These are phyloP conservation scores for Hydrolagus colliei DNA, from an alignment of 2,797 vertebrate genomes.

Conservation along the genomic window DNA sequence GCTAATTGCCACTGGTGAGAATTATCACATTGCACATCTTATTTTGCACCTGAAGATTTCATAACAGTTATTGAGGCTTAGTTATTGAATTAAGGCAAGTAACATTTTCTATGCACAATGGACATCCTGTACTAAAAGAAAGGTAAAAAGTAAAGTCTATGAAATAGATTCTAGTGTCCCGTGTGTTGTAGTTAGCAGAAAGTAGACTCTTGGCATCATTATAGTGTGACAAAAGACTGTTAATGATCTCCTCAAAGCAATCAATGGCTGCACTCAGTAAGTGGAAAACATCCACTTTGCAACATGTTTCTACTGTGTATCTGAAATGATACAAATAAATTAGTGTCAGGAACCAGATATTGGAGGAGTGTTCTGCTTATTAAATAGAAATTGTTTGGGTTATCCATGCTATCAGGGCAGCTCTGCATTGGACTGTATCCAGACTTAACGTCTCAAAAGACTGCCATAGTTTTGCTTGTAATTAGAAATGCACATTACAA, in stretches of 20 bases:
- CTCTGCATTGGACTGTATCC: background rate
- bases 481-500: no score
- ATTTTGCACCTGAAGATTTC: no score
- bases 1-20: no score
- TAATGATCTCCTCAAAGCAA: constrained; percentile 14
- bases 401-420: background rate
- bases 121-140: background rate
- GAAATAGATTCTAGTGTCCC: background rate
- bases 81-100: background rate
- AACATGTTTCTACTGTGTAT: constrained; percentile 5
- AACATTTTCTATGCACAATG: background rate
- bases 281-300: constrained; percentile 15
- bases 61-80: background rate
- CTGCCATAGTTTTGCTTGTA: no score
- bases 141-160: background rate
- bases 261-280: constrained; percentile 1
- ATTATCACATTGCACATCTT: no score
- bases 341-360: constrained; percentile 20
- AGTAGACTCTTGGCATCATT: background rate
- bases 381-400: constrained; percentile 10
- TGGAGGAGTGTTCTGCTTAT: background rate
- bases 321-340: constrained; percentile 22
- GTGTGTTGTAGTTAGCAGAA: background rate
- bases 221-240: background rate
- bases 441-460: background rate